Conservation (phyloP, 2,113 vertebrate species). For the Cephalopterus ornatus region DNA sequence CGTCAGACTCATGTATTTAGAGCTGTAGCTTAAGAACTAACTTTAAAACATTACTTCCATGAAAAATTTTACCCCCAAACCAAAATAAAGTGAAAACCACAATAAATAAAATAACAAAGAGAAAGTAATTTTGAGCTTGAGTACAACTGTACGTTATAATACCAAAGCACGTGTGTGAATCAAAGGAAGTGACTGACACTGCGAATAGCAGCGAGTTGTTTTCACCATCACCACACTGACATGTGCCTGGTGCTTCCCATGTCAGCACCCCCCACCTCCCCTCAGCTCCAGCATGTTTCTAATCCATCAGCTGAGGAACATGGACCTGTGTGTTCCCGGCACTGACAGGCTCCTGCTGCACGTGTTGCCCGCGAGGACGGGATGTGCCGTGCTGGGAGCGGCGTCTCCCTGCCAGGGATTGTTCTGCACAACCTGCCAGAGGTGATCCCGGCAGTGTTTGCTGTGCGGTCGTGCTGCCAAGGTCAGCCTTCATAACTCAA, state of each 20-base stretch:
- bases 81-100: neutral
- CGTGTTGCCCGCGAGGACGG: rapidly evolving
- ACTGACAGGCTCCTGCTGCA: neutral
- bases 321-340: rapidly evolving
- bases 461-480: neutral
- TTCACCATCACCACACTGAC: neutral
- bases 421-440: neutral
- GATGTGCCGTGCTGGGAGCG: rapidly evolving
- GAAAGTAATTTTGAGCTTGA: neutral
- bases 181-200: neutral
- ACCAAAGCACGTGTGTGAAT: neutral
- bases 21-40: neutral
- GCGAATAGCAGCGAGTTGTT: neutral
- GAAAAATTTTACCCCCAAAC: neutral
- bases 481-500: neutral
- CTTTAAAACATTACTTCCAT: neutral
- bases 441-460: neutral
- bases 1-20: neutral
- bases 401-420: neutral
- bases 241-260: neutral
- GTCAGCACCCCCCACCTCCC: neutral
- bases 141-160: neutral
- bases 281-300: neutral
- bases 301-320: neutral
- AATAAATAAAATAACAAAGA: neutral